Conservation (phyloP, 2,797 vertebrate genomes). For the Scyliorhinus canicula region DNA sequence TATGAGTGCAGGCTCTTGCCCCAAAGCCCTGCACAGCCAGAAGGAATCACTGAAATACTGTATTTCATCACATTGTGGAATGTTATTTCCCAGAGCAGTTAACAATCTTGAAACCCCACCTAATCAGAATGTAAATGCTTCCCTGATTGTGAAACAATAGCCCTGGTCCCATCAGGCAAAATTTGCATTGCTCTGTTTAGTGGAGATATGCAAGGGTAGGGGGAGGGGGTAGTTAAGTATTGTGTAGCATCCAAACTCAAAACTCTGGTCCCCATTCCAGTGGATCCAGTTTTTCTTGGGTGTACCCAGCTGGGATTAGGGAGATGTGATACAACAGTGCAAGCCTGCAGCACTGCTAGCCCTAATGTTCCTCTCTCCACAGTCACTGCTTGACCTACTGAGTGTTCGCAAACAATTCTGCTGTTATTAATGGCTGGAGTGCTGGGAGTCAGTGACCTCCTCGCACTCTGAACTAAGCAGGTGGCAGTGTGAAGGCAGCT, state of each 20-base stretch:
- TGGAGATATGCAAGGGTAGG: background rate
- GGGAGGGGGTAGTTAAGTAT: background rate
- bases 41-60: background rate
- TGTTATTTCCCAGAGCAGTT: background rate
- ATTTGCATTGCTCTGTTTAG: background rate
- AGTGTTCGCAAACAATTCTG: background rate
- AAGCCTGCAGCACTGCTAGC: background rate
- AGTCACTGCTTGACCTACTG: background rate
- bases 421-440: background rate
- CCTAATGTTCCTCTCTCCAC: background rate
- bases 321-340: background rate
- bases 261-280: background rate
- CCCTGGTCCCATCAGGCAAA: background rate
- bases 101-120: background rate
- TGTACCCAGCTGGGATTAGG: background rate
- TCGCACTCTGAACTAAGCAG: background rate
- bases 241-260: background rate
- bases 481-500: background rate
- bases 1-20: background rate
- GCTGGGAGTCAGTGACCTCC: background rate
- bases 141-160: background rate
- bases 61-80: background rate
- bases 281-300: background rate
- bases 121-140: background rate
- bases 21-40: background rate